A percentile compares a stretch with the other conserved stretches of the same genome.
Conservation (phyloP, 2,113 vertebrate genomes). For the Thryonomys swinderianus region DNA sequence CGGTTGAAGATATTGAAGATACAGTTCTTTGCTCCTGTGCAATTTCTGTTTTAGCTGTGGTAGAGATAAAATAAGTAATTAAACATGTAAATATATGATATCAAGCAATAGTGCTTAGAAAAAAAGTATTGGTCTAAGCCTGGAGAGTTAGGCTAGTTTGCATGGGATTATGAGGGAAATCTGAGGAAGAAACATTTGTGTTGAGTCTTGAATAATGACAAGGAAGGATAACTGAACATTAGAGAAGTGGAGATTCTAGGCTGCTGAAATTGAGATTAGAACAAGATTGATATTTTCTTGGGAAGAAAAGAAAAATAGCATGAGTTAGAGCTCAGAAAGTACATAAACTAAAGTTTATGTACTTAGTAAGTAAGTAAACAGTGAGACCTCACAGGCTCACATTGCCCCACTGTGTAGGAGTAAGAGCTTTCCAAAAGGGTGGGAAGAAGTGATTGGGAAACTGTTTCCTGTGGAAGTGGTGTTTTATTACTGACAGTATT, state of each 20-base stretch:
- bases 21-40: background rate
- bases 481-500: background rate
- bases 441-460: background rate
- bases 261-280: background rate
- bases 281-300: background rate
- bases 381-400: background rate
- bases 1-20: background rate
- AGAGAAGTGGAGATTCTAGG: background rate
- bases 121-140: background rate
- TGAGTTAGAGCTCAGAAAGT: background rate
- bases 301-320: background rate
- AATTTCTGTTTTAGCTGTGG: background rate
- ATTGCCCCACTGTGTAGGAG: background rate
- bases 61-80: conserved; percentile 26
- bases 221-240: background rate
- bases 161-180: background rate
- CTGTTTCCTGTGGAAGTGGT: background rate
- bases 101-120: conserved; percentile 27
- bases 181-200: background rate
- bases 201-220: background rate
- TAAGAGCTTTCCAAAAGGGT: background rate
- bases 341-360: background rate
- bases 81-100: background rate
- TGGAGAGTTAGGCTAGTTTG: background rate
- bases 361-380: background rate